Base-by-base conservation (phyloP, 2,888 invertebrate genomes). In the Anaspis maculata region DNA sequence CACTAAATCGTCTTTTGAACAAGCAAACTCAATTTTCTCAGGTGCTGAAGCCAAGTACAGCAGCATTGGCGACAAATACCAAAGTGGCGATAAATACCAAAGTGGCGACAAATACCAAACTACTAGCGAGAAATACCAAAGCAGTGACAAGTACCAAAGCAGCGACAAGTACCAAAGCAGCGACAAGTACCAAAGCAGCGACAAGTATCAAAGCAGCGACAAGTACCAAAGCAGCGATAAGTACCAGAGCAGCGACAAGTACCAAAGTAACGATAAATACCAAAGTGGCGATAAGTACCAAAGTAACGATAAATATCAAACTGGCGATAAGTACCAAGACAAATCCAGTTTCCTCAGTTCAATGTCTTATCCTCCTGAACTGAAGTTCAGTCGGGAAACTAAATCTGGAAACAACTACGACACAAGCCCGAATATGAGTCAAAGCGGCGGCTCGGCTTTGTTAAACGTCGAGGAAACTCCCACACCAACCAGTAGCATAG, bases 401-500 rank as follows among this genome's bases (percentile, higher is more conserved):
- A 45, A 46, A 23, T 44, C 46, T 1, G 48, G 36, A 10, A 46
- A 51, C 33, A 46, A 42, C 21, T 57, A 50, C 35, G 60, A 59
- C 22, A 50, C 51, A 1, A 57, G 57, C 42, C 54, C 57, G 2
- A 57, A 51, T 30, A 44, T 53, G 7, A 52, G 48, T 3, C 57
- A 57, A 32, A 40, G 41, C 26, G 32, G 25, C 14, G 34, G 39
- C 23, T 36, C 46, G 3, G 50, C 52, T 27, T 47, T 60, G 44
- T 37, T 63, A 36, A 56, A 57, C 21, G 64, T 64, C 12, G 64
- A 65, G 39, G 73, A 73, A 34, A 72, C 72, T 21, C 67, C 72
- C 15, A 74, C 74, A 1, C 73, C 74, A 3, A 73, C 74, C 2
- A 72, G 72, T 51, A 73, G 72, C 49, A 71, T 73, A 40, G 73